Evolutionary conservation across 2,888 invertebrate genomes (phyloP).

Genomic region (Scaptomyza parva): DNA sequence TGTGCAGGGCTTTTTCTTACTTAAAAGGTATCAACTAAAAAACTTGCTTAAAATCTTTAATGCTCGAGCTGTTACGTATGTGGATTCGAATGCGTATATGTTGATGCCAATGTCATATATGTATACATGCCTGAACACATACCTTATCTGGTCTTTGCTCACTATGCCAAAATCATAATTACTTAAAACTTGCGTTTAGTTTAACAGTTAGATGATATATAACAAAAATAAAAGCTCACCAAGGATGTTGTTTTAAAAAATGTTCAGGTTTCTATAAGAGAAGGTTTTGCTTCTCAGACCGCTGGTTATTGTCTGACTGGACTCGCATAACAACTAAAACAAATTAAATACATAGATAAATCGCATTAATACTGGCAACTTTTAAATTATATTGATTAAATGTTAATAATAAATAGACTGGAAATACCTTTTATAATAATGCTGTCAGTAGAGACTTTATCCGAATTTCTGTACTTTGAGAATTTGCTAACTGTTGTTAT

Average conservation of each 20-base stretch:
- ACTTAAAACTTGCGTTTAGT: conserved; percentile 10
- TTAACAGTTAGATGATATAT: conserved; percentile 10
- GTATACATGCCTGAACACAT: conserved; percentile 30
- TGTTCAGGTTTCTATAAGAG: neutral
- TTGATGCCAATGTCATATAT: conserved; percentile 47
- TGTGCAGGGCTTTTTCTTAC: neutral
- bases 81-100: conserved; percentile 20
- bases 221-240: conserved; percentile 24
- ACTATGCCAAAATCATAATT: conserved; percentile 34
- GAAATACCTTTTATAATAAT: conserved; percentile 24
- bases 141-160: conserved; percentile 54
- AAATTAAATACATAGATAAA: conserved; percentile 5
- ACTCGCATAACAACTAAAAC: conserved; percentile 19
- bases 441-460: conserved; percentile 1
- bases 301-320: conserved; percentile 3
- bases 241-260: conserved; percentile 3
- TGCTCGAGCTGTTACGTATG: conserved; percentile 39
- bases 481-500: conserved; percentile 36
- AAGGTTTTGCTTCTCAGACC: conserved; percentile 1
- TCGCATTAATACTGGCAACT: neutral
- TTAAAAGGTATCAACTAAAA: neutral
- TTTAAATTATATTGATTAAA: too few relatives aligned
- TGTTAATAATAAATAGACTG: neutral
- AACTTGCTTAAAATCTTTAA: neutral
- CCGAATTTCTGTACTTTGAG: conserved; percentile 2